Evolutionary conservation across 1,140 invertebrate genomes (phyloP).

Genomic region (Aplysia californica): DNA sequence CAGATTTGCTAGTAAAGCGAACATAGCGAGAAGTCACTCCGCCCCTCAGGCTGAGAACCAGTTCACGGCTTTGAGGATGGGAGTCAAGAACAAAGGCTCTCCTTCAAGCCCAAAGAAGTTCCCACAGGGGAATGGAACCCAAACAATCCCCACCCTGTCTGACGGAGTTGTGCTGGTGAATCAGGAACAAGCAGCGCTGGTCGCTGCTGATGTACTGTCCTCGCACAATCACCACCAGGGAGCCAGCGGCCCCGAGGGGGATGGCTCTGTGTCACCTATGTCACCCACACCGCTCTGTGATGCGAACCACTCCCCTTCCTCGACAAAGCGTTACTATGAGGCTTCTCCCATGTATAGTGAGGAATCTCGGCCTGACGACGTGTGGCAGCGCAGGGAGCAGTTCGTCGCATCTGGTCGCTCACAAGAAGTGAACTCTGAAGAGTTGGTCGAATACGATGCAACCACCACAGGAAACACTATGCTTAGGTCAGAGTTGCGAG

Average conservation of each 20-base stretch:
- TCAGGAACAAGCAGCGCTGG: neutral
- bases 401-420: conserved; percentile 5
- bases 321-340: neutral
- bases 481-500: neutral
- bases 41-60: neutral
- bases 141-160: neutral
- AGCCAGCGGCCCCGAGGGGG: neutral
- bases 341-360: neutral
- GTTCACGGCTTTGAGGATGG: neutral
- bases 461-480: neutral
- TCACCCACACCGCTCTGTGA: neutral
- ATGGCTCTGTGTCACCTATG: no score
- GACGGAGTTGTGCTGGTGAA: neutral
- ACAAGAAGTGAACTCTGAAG: neutral
- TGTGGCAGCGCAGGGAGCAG: conserved; percentile 10
- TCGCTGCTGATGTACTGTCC: neutral
- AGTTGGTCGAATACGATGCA: neutral
- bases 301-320: neutral
- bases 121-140: neutral
- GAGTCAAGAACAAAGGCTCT: neutral
- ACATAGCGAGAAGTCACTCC: neutral
- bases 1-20: neutral
- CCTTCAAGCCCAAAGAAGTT: neutral
- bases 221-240: neutral
- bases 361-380: conserved; percentile 1